Evolutionary conservation across 1,140 invertebrate species (phyloP).

Genomic region (Stegodyphus dumicola): DNA sequence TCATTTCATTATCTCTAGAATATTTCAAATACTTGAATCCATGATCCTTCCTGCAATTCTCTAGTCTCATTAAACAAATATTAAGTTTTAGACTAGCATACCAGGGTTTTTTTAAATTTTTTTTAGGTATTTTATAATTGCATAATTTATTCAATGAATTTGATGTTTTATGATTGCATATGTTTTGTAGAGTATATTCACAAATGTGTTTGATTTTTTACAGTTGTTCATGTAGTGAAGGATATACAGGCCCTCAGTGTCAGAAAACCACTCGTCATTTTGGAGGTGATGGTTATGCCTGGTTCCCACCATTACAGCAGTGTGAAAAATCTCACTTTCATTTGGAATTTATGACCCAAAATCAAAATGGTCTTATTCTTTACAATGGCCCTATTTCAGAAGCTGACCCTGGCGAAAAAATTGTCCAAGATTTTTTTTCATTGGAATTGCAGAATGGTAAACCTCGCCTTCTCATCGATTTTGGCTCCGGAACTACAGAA

Average conservation of each 20-base stretch:
- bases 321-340: constrained; percentile 94
- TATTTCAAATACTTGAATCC: too few relatives aligned
- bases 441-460: constrained; percentile 91
- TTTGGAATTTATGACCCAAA: constrained; percentile 92
- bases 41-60: too few relatives aligned
- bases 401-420: constrained; percentile 82
- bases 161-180: too few relatives aligned
- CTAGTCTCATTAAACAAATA: too few relatives aligned
- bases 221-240: constrained; percentile 85
- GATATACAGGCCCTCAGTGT: constrained; percentile 93
- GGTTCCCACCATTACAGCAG: constrained; percentile 95
- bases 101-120: too few relatives aligned
- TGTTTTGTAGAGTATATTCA: too few relatives aligned
- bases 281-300: constrained; percentile 91
- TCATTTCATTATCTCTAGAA: too few relatives aligned
- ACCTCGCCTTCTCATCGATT: constrained; percentile 90
- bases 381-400: constrained; percentile 97
- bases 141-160: too few relatives aligned
- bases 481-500: constrained; percentile 93
- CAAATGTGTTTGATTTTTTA: neutral
- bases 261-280: constrained; percentile 96
- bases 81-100: too few relatives aligned
- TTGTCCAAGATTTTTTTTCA: constrained; percentile 86
- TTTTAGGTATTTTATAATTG: too few relatives aligned
- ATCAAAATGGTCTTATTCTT: constrained; percentile 89